Conservation (phyloP, 2,797 vertebrate species). For the Thaleichthys pacificus region DNA sequence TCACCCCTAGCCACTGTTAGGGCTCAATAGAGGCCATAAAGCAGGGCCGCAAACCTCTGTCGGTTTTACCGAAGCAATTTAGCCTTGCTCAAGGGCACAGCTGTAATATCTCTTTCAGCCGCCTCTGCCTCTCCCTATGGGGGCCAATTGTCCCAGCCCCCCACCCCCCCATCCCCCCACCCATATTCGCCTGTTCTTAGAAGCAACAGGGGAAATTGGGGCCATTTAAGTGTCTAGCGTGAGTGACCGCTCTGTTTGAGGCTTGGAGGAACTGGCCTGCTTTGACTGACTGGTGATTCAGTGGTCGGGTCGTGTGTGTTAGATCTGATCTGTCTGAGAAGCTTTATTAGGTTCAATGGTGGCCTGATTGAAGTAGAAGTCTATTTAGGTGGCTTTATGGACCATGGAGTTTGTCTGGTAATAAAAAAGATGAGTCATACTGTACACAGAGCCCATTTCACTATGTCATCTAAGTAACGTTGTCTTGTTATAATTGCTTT, state of each 20-base stretch:
- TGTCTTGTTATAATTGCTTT: too few species aligned
- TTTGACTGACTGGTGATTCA: constrained; percentile 40
- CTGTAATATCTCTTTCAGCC: constrained; percentile 51
- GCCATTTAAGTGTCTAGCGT: constrained; percentile 28
- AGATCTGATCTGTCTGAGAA: not conserved
- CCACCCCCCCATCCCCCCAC: not conserved
- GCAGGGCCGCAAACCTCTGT: constrained; percentile 61
- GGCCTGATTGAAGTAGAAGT: constrained; percentile 20
- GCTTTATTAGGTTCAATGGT: constrained; percentile 1
- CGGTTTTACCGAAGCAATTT: constrained; percentile 72
- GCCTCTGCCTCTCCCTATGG: constrained; percentile 32
- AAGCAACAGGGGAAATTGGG: constrained; percentile 14
- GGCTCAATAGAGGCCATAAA: constrained; percentile 58
- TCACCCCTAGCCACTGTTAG: constrained; percentile 34
- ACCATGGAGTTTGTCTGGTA: not conserved
- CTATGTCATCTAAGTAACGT: too few species aligned
- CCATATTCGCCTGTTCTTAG: too few species aligned
- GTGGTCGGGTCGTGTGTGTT: not conserved
- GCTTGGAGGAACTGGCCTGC: constrained; percentile 34
- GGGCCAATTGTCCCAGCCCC: not conserved
- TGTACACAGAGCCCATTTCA: too few species aligned
- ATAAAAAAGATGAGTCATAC: not conserved
- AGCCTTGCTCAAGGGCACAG: constrained; percentile 71
- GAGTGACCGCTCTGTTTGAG: constrained; percentile 63
- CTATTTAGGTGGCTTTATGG: not conserved